These are phyloP conservation scores for Eupleurogrammus muticus DNA, from an alignment of 2,797 vertebrate species.

Conservation along the genomic window DNA sequence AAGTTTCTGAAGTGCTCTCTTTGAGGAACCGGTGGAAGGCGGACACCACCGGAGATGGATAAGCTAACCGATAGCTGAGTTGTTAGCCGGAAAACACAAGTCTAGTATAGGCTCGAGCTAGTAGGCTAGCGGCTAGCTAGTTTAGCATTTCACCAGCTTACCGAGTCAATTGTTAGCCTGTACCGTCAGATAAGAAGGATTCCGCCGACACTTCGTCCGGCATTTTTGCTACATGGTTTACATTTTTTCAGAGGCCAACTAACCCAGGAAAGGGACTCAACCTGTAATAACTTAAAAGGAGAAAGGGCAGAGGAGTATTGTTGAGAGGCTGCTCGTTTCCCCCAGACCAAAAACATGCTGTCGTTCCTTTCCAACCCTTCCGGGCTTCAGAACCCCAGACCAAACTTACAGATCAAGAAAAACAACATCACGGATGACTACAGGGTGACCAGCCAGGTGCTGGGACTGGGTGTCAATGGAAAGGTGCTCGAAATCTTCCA, in stretches of 20 bases:
- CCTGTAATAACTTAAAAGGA: constrained; percentile 5
- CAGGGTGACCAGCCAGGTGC: constrained; percentile 95
- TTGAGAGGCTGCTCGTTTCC: constrained; percentile 47
- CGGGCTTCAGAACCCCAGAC: constrained; percentile 80
- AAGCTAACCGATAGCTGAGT: constrained; percentile 81
- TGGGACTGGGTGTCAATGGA: constrained; percentile 96
- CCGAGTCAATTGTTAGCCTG: constrained; percentile 52
- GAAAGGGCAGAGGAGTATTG: constrained; percentile 21
- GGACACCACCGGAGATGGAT: constrained; percentile 78
- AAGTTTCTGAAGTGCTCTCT: constrained; percentile 66
- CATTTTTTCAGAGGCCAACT: constrained; percentile 39
- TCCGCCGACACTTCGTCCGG: constrained; percentile 13
- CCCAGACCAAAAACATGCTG: constrained; percentile 75
- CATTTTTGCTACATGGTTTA: constrained; percentile 22
- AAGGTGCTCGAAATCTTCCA: constrained; percentile 95
- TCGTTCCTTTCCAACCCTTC: constrained; percentile 83
- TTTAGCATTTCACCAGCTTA: constrained; percentile 44
- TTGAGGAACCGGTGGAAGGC: constrained; percentile 71
- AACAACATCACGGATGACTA: constrained; percentile 97
- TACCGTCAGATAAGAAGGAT: constrained; percentile 22
- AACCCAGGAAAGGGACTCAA: constrained; percentile 56
- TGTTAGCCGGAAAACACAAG: constrained; percentile 73
- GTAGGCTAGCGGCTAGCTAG: constrained; percentile 73
- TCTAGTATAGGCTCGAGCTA: constrained; percentile 71
- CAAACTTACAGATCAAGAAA: constrained; percentile 90